Conservation (phyloP, 2,113 vertebrate species). For the Lophura nycthemera region DNA sequence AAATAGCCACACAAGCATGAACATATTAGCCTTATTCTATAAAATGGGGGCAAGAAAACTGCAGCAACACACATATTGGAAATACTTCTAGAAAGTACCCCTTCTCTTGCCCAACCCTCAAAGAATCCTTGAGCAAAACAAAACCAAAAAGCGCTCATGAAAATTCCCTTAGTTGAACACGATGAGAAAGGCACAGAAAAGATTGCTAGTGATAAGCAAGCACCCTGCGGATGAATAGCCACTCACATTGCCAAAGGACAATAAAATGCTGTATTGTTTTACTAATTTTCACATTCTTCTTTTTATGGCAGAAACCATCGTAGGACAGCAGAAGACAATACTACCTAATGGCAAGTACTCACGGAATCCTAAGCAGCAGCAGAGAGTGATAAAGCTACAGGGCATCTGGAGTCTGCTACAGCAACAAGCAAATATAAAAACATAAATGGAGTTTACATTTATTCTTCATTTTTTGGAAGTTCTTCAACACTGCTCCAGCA, state of each 20-base stretch:
- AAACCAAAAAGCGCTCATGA: not conserved
- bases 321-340: conserved; percentile 33
- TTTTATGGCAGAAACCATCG: not conserved
- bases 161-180: not conserved
- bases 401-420: conserved; percentile 27
- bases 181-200: not conserved
- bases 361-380: not conserved
- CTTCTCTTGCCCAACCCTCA: not conserved
- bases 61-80: not conserved
- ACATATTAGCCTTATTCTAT: not conserved
- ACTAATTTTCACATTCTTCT: conserved; percentile 6
- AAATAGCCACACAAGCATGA: conserved; percentile 35
- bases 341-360: conserved; percentile 3
- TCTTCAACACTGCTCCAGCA: not conserved
- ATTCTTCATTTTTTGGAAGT: conserved; percentile 13
- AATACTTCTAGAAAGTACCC: not conserved
- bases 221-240: not conserved
- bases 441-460: not conserved
- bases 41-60: not conserved
- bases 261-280: not conserved
- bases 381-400: not conserved
- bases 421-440: conserved; percentile 31
- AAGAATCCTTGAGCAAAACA: not conserved
- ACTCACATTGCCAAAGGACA: conserved; percentile 1
- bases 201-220: not conserved